Evolutionary conservation across 2,113 vertebrate species (phyloP).

Genomic region (Pterocles gutturalis): DNA sequence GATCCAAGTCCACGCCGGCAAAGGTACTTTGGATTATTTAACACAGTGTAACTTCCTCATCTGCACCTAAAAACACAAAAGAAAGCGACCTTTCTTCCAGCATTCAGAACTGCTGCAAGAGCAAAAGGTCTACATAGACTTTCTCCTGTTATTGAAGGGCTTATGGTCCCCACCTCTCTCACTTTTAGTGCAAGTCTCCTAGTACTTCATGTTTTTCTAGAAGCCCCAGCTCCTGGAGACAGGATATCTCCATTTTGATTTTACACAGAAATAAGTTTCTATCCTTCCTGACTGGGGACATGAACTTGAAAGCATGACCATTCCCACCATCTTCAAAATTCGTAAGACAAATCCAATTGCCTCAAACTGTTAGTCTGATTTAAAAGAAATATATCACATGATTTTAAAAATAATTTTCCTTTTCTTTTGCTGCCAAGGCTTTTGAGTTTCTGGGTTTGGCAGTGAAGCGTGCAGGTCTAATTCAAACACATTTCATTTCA

Average conservation of each 20-base stretch:
- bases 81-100: background rate
- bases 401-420: background rate
- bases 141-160: background rate
- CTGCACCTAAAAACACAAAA: background rate
- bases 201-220: background rate
- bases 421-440: background rate
- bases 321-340: background rate
- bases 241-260: background rate
- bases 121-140: background rate
- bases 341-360: background rate
- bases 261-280: background rate
- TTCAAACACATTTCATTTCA: conserved; percentile 18
- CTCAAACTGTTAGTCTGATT: background rate
- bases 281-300: background rate
- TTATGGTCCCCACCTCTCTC: background rate
- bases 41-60: background rate
- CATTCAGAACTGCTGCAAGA: background rate
- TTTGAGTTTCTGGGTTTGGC: background rate
- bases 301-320: background rate
- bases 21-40: background rate
- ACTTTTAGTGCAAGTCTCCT: background rate
- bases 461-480: background rate
- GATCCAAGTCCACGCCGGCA: background rate
- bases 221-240: background rate
- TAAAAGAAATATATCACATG: background rate